These are phyloP conservation scores for Squalus acanthias DNA, from an alignment of 2,797 vertebrate genomes.

Conservation along the genomic window DNA sequence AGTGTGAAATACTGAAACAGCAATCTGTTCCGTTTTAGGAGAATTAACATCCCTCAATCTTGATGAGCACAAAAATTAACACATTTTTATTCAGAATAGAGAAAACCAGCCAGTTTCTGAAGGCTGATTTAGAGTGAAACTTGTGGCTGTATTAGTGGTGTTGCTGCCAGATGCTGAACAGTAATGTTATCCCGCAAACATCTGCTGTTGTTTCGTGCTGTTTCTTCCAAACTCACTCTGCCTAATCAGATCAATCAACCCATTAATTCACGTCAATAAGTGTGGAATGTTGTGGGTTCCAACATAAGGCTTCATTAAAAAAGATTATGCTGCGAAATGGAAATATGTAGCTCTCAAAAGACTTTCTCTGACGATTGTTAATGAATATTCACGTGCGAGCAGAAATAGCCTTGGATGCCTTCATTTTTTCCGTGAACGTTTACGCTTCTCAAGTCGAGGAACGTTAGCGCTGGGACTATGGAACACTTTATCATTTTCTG, in stretches of 20 bases:
- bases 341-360: neutral
- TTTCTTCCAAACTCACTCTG: neutral
- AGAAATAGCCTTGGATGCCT: neutral
- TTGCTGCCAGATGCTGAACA: neutral
- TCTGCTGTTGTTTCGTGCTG: neutral
- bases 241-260: conserved; percentile 3
- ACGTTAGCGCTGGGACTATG: neutral
- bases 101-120: neutral
- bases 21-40: neutral
- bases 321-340: neutral
- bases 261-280: conserved; percentile 19
- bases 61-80: too few relatives aligned
- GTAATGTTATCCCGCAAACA: conserved; percentile 4
- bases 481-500: neutral
- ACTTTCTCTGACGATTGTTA: neutral
- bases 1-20: neutral
- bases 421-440: neutral
- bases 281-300: neutral
- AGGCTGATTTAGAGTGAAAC: neutral
- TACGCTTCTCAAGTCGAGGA: neutral
- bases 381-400: neutral
- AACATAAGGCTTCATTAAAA: neutral
- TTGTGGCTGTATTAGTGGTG: neutral
- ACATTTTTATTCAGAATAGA: neutral
- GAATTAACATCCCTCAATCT: neutral